Evolutionary conservation across 1,140 invertebrate genomes (phyloP).

Genomic region (Acromyrmex echinatior): DNA sequence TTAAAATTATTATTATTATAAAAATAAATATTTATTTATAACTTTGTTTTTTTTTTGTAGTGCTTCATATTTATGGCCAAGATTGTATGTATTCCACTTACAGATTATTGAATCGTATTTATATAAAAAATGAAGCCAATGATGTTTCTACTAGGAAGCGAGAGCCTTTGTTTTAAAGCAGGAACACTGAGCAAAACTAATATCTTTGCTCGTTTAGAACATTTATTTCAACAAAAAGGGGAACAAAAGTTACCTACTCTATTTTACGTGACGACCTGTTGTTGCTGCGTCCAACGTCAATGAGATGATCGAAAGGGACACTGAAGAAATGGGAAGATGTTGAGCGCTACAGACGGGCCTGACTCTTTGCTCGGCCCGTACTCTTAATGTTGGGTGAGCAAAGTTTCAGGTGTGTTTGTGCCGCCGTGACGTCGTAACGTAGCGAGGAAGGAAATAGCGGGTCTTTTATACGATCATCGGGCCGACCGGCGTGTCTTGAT

Average conservation of each 20-base stretch:
- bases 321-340: conserved; percentile 11
- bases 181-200: not conserved
- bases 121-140: not conserved
- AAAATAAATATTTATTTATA: no score
- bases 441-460: not conserved
- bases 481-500: conserved; percentile 55
- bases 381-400: conserved; percentile 82
- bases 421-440: conserved; percentile 56
- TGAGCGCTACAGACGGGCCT: conserved; percentile 83
- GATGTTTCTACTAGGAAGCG: not conserved
- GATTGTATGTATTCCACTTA: no score
- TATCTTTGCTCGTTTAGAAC: conserved; percentile 1
- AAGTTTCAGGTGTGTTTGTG: conserved; percentile 86
- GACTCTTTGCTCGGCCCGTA: conserved; percentile 85
- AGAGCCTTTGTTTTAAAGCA: conserved; percentile 25
- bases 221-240: not conserved
- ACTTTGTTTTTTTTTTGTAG: no score
- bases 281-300: not conserved
- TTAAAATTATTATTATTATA: no score
- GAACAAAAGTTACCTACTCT: not conserved
- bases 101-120: conserved; percentile 3
- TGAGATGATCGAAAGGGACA: not conserved
- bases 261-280: conserved; percentile 16
- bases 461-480: not conserved
- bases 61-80: no score